Base-by-base conservation (phyloP, 2,888 invertebrate genomes). In the Spodoptera picta region DNA sequence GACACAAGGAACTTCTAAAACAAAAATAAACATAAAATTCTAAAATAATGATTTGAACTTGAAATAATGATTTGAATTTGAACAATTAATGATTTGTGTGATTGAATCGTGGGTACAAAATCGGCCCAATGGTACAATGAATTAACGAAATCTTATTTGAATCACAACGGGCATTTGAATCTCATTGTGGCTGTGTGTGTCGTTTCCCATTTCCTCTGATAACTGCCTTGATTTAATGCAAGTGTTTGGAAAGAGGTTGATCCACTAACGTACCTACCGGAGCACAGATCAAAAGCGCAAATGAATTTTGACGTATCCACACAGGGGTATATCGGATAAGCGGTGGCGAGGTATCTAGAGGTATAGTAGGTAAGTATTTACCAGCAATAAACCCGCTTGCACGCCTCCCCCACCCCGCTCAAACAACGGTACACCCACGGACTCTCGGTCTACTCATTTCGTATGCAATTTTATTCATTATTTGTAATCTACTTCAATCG, bases 401-500 rank as follows among this genome's bases (percentile, higher is more conserved):
- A 72, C 75, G 57, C 84, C 72, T 81, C 83, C 82, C 73, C 75
- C 76, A 57, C 83, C 86, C 89, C 84, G 83, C 81, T 85, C 92
- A 93, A 92, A 92, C 92, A 92, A 87, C 85, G 86, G 83, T 87
- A 88, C 85, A 88, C 89, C 90, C 89, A 87, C 90, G 88, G 91
- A 88, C 90, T 87, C 88, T 87, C 88, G 85, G 85, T 90, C 88
- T 87, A 86, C 93, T 93, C 93, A 94, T 94, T 94, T 91, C 92
- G 91, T 92, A 94, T 94, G 94, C 94, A 94, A 94, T 94, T 94
- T 94, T 93, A 94, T 93, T 93, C 94, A 94, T 94, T 93, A 94
- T 94, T 94, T 94, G 94, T 94, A 93, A 94, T 93, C 93, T 91
- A 91, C 93, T 93, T 92, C 92, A 93, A 93, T 94, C 89, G 93